These are phyloP conservation scores for Carduelis carduelis DNA, from an alignment of 2,797 vertebrate species.

Conservation along the genomic window DNA sequence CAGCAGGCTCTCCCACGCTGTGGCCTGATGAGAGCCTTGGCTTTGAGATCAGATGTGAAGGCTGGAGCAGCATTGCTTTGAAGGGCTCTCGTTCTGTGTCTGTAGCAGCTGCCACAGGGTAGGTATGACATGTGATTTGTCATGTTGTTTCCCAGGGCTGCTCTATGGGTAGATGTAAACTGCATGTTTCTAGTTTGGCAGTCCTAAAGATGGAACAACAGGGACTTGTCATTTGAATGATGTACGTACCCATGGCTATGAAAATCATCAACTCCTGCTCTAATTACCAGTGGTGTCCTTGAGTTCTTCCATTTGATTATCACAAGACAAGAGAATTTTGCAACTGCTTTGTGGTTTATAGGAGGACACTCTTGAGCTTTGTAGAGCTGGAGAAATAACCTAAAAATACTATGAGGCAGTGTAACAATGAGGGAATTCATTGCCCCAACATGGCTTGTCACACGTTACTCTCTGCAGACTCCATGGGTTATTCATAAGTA, in stretches of 20 bases:
- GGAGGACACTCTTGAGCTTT: constrained; percentile 48
- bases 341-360: not conserved
- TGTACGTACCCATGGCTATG: not conserved
- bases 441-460: constrained; percentile 49
- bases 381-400: constrained; percentile 28
- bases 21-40: not conserved
- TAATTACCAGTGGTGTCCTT: not conserved
- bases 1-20: not conserved
- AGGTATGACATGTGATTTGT: not conserved
- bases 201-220: not conserved
- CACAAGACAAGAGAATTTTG: constrained; percentile 36
- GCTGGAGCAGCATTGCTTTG: not conserved
- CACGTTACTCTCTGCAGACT: constrained; percentile 33
- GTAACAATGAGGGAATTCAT: constrained; percentile 67
- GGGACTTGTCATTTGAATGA: not conserved
- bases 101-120: not conserved
- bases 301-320: constrained; percentile 36
- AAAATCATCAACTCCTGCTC: not conserved
- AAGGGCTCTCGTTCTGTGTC: not conserved
- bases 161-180: not conserved
- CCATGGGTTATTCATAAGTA: constrained; percentile 45
- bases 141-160: not conserved
- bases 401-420: constrained; percentile 25
- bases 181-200: not conserved
- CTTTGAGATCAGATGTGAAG: not conserved